Evolutionary conservation across 2,113 vertebrate species (phyloP).

Genomic region (Salminus brasiliensis): DNA sequence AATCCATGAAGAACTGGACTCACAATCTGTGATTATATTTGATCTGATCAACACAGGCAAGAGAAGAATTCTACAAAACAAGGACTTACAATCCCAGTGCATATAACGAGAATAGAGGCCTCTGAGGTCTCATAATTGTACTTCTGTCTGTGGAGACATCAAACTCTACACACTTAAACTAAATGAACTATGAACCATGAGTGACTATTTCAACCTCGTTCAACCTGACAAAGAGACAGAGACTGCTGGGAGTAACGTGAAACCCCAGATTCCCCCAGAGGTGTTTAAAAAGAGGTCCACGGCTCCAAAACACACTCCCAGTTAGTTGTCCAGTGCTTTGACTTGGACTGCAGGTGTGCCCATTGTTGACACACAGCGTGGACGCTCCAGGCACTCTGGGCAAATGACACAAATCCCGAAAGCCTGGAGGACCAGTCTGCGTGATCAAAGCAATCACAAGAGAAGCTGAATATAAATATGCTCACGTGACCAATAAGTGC

Average conservation of each 20-base stretch:
- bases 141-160: neutral
- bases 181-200: neutral
- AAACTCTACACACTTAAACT: neutral
- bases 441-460: neutral
- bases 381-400: neutral
- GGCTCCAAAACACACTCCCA: neutral
- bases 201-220: slow-evolving; percentile 27
- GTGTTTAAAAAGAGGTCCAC: neutral
- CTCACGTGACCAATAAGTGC: neutral
- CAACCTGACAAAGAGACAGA: neutral
- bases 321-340: slow-evolving; percentile 10
- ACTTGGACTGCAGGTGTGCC: slow-evolving; percentile 23
- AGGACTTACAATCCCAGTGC: neutral
- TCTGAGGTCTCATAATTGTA: neutral
- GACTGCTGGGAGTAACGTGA: slow-evolving; percentile 27
- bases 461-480: neutral
- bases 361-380: slow-evolving; percentile 15
- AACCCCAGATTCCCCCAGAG: neutral
- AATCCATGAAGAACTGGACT: too few relatives aligned
- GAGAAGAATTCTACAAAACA: neutral
- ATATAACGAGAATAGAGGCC: neutral
- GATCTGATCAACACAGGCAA: too few relatives aligned
- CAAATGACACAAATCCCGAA: slow-evolving; percentile 17
- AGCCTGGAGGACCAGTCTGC: neutral
- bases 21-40: too few relatives aligned